Evolutionary conservation across 2,797 vertebrate genomes (phyloP).

Genomic region (Clarias pachynema): DNA sequence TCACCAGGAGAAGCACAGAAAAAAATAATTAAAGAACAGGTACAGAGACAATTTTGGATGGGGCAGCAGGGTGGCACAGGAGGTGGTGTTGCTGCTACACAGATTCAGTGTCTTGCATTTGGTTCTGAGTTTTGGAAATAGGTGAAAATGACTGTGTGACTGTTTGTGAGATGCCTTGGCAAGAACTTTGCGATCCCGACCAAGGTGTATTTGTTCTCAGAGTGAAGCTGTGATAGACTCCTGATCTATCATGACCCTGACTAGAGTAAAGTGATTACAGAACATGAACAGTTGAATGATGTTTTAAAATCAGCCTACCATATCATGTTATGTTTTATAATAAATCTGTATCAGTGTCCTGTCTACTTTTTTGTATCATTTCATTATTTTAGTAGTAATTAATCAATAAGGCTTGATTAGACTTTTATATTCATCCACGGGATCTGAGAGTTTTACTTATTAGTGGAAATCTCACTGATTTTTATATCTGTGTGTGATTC

Average conservation of each 20-base stretch:
- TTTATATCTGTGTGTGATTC: constrained; percentile 7
- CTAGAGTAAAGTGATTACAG: background rate
- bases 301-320: background rate
- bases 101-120: background rate
- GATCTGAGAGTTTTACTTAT: background rate
- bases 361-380: background rate
- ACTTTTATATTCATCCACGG: constrained; percentile 6
- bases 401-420: constrained; percentile 4
- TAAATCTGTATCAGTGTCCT: background rate
- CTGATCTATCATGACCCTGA: background rate
- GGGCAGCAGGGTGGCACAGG: background rate
- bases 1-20: background rate
- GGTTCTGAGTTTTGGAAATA: background rate
- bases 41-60: background rate
- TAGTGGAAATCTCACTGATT: constrained; percentile 7
- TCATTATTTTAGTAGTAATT: background rate
- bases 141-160: background rate
- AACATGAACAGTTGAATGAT: background rate
- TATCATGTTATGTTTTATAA: background rate
- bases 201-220: background rate
- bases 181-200: background rate
- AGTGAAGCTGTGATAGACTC: background rate
- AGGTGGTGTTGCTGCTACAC: background rate
- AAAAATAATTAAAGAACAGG: background rate
- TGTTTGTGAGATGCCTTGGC: background rate